Evolutionary conservation across 2,797 vertebrate genomes (phyloP), one percentile per base, ranked within the genome.

Genomic region (Muscicapa comitata): DNA sequence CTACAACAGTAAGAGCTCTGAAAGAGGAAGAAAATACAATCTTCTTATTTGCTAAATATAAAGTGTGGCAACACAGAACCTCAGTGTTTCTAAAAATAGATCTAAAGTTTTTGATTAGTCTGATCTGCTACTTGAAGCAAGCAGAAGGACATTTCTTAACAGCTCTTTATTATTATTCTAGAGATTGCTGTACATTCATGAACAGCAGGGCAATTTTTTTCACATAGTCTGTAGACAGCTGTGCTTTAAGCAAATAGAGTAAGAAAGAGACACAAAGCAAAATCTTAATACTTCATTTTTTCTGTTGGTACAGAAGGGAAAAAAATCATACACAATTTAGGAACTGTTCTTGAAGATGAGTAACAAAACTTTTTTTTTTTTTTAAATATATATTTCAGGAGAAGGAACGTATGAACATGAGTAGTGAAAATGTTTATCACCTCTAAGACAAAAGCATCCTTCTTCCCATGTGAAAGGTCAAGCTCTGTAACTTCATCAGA

Each of bases 361-460:
- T 7, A 29, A 45, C 18, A 75, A 62, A 67, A 23, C 3, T 13
- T 19, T 23, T 28, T 40, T 13, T 40, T 12, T 21, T 68, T 35
- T 35, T 35, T 9, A 35, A 31, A 31, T 11, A 82, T 17, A 3
- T 18, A 48, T 70, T 72, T 79, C 38, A 91, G 57, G 15, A 89
- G 45, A 79, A 75, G 12, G 42, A 16, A 94, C 24, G 28, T 24
- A 62, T 45, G 43, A 74, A 50, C 12, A 86, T 14, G 2, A 80
- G 13, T 31, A 86, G 7, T 63, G 53, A 42, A 91, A 82, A 83
- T 6, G 33, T 15, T 76, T 33, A 80, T 89, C 94, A 99, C 99
- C 99, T 99, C 99, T 94, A 99, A 97, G 61, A 99, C 99, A 92
- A 99, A 99, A 80, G 99, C 99, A 89, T 99, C 99, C 97, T 99